Conservation (phyloP, 2,113 vertebrate genomes). For the Microcebus tavaratra region DNA sequence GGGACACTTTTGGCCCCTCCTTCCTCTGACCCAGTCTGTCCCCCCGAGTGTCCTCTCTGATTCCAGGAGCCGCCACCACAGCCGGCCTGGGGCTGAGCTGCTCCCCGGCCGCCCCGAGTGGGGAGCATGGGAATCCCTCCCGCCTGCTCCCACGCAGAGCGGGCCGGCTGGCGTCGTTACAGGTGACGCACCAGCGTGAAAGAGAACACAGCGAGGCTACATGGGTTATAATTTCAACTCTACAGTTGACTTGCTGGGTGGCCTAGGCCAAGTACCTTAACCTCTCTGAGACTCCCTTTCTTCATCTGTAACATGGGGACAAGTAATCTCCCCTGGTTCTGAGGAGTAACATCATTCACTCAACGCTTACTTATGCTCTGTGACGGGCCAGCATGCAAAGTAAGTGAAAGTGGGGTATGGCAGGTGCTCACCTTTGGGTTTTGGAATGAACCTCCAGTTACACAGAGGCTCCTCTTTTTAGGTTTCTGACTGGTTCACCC, state of each 20-base stretch:
- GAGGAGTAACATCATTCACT: neutral
- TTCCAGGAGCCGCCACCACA: neutral
- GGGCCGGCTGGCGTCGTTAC: neutral
- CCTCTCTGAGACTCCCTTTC: neutral
- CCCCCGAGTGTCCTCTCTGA: neutral
- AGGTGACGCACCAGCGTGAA: neutral
- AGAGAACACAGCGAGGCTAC: neutral
- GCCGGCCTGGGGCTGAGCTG: neutral
- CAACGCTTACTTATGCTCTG: neutral
- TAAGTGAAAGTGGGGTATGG: neutral
- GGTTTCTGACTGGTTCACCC: neutral
- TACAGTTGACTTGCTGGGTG: neutral
- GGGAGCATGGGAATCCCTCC: neutral
- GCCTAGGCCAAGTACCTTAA: neutral
- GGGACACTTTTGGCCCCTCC: neutral
- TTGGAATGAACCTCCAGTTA: neutral
- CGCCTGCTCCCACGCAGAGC: neutral
- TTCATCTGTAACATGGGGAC: neutral
- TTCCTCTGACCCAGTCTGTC: neutral
- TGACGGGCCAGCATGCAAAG: neutral
- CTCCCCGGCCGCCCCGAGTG: neutral
- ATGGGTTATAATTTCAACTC: neutral
- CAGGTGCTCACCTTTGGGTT: neutral
- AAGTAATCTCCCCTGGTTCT: neutral
- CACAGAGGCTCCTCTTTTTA: neutral